These are phyloP conservation scores for Drosophila nr. perissopoda DNA, from an alignment of 2,888 invertebrate genomes.

Conservation along the genomic window DNA sequence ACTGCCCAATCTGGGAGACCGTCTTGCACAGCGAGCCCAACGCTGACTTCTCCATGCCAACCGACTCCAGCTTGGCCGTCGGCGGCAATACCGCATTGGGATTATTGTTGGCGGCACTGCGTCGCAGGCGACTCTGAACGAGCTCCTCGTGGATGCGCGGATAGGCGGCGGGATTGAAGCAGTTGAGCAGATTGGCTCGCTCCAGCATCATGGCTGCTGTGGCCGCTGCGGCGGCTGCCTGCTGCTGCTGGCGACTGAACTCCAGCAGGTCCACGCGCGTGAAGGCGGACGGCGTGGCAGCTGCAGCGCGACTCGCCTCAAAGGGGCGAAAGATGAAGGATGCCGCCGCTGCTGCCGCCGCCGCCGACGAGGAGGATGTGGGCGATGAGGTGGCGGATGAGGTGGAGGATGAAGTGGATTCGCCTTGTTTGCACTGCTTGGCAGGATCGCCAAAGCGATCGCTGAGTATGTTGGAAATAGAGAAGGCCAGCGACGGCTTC, in stretches of 20 bases:
- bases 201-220: constrained; percentile 84
- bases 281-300: constrained; percentile 83
- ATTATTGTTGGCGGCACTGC: constrained; percentile 60
- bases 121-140: constrained; percentile 82
- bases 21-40: constrained; percentile 89
- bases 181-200: constrained; percentile 84
- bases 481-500: constrained; percentile 83
- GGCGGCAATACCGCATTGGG: constrained; percentile 57
- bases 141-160: constrained; percentile 85
- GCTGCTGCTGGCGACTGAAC: constrained; percentile 83
- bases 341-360: constrained; percentile 49
- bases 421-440: constrained; percentile 53
- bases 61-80: constrained; percentile 48
- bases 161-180: constrained; percentile 84
- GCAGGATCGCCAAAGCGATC: constrained; percentile 83
- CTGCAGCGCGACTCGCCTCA: constrained; percentile 75
- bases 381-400: constrained; percentile 17
- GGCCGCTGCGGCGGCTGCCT: constrained; percentile 83
- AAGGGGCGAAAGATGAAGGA: constrained; percentile 84
- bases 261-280: constrained; percentile 84
- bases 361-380: constrained; percentile 5
- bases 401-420: constrained; percentile 23
- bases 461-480: constrained; percentile 85
- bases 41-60: constrained; percentile 86
- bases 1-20: constrained; percentile 89